Evolutionary conservation across 2,113 vertebrate genomes (phyloP).

Genomic region (Micromys minutus): DNA sequence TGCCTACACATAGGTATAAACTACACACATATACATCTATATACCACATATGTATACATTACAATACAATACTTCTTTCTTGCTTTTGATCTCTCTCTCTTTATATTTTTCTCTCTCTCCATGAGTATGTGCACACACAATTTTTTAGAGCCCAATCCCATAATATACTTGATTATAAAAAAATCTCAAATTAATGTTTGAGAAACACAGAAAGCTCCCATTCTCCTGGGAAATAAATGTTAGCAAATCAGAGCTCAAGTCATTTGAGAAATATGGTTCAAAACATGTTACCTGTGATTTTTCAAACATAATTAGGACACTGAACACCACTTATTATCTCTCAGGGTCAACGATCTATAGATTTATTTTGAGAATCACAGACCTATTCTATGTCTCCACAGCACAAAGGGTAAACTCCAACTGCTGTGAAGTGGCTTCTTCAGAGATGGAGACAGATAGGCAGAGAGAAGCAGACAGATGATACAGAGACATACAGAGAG

Average conservation of each 20-base stretch:
- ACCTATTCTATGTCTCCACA: background rate
- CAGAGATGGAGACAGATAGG: background rate
- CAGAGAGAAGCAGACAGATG: background rate
- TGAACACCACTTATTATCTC: background rate
- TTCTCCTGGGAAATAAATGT: background rate
- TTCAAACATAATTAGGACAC: background rate
- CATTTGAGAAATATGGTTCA: background rate
- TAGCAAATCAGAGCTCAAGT: background rate
- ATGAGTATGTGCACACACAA: background rate
- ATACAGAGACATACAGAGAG: too few species aligned
- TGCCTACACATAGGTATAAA: background rate
- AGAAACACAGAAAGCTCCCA: conserved; percentile 8
- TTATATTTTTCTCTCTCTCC: too few species aligned
- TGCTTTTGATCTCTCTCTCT: background rate
- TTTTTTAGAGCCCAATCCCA: background rate
- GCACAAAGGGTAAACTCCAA: background rate
- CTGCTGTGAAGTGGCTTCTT: background rate
- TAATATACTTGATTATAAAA: background rate
- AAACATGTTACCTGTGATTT: background rate
- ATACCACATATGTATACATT: background rate
- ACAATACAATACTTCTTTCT: background rate
- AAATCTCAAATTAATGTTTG: background rate
- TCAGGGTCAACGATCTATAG: background rate
- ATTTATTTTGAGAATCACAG: background rate
- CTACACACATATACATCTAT: background rate